A percentile compares a stretch with the other conserved stretches of the same genome.
Conservation (phyloP, 53 echinoderm and acorn worm species). For the Temnopleurus reevesii region DNA sequence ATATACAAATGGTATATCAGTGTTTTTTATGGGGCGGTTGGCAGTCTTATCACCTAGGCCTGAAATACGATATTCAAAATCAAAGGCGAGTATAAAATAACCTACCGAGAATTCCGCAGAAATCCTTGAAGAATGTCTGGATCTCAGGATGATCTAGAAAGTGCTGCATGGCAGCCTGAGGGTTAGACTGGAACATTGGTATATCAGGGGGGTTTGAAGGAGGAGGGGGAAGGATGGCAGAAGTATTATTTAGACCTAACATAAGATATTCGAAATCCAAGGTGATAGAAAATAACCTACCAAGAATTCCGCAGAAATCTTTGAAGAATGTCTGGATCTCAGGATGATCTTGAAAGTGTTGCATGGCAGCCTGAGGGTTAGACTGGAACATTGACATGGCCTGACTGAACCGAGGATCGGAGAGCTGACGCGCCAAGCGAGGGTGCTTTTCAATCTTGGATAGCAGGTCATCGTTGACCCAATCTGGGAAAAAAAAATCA, state of each 20-base stretch:
- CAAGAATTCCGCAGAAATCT: slow-evolving; percentile 88
- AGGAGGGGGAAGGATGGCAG: no score
- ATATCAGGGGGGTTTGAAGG: no score
- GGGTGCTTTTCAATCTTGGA: slow-evolving; percentile 85
- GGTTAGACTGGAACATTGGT: slow-evolving; percentile 80
- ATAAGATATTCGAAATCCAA: no score
- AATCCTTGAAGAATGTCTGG: slow-evolving; percentile 88
- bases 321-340: slow-evolving; percentile 88
- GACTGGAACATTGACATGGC: slow-evolving; percentile 83
- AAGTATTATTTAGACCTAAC: no score
- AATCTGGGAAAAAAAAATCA: slow-evolving; percentile 52
- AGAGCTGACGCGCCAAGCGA: slow-evolving; percentile 66
- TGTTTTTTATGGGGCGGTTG: no score
- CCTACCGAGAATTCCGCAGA: slow-evolving; percentile 87
- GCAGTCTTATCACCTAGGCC: no score
- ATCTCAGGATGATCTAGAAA: slow-evolving; percentile 79
- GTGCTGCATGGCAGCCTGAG: slow-evolving; percentile 76
- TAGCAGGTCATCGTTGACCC: slow-evolving; percentile 82
- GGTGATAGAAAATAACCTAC: no score
- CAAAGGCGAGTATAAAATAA: no score
- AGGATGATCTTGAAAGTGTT: slow-evolving; percentile 73
- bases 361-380: slow-evolving; percentile 80
- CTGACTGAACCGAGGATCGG: slow-evolving; percentile 75
- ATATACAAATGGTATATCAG: no score
- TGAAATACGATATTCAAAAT: no score